Evolutionary conservation across 1,140 invertebrate species (phyloP), one percentile per base, ranked within the genome.

Genomic region (Pseudobourletiella spinata): DNA sequence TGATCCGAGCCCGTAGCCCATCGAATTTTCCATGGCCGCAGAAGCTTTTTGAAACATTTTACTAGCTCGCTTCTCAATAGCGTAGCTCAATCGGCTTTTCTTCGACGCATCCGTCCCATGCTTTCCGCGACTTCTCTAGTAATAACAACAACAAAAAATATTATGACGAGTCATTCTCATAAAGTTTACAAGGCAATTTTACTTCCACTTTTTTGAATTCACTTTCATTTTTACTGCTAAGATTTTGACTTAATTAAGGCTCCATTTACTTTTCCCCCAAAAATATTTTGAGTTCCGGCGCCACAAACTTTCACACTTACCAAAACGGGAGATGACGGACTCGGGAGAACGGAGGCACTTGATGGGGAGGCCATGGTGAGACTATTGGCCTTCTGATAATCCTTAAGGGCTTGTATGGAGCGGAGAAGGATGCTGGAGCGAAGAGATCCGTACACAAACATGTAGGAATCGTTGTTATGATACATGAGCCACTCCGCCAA

Each of bases 401-500:
- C 88, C 72, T 86, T 85, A 3, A 89, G 76, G 69, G 86, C 79
- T 65, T 85, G 83, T 35, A 95, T 75, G 4, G 89, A 89, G 63
- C 83, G 81, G 22, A 85, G 77, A 2, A 95, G 82, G 52, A 89
- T 84, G 20, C 81, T 81, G 1, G 87, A 87, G 22, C 92, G 78
- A 2, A 89, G 83, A 29, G 82, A 78, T 3, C 86, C 84, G 22
- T 95, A 91, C 25, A 91, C 83, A 68, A 88, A 84, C 26, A 85
- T 83, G 67, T 88, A 90, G 66, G 89, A 87, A 57, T 86, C 81
- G 20, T 84, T 80, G 50, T 86, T 85, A 72, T 91, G 86, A 63
- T 84, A 83, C 11, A 92, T 76, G 11, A 86, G 78, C 94, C 94
- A 97, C 28, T 82, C 81, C 1, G 90, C 84, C 48, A 95, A 88